phyloP scores from a whole-genome alignment of 2,797 vertebrate genomes.

The Caiman crocodilus region DNA sequence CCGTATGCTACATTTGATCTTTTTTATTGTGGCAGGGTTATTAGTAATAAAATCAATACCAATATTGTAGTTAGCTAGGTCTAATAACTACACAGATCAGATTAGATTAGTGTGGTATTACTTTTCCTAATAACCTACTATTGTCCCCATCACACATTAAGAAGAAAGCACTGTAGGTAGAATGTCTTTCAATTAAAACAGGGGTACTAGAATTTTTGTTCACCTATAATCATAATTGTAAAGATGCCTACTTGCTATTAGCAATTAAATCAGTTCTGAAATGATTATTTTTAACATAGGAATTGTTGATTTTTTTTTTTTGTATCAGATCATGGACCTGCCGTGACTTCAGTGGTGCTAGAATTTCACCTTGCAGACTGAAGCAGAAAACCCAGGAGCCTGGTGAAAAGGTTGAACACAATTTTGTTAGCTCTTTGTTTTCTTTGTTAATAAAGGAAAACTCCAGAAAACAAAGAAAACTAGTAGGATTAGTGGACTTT shows the following conservation, averaged over 20 bases:
- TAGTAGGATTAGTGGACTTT: background rate
- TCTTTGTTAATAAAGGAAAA: background rate
- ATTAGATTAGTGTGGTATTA: constrained; percentile 45
- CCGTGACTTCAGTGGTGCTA: background rate
- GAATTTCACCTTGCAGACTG: background rate
- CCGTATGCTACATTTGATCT: background rate
- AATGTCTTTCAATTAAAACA: constrained; percentile 60
- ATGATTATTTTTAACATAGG: background rate
- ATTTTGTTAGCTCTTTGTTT: background rate
- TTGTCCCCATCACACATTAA: background rate
- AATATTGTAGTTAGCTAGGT: constrained; percentile 34
- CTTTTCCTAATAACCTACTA: constrained; percentile 44
- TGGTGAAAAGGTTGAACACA: background rate
- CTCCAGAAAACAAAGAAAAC: background rate
- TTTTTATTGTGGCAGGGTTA: constrained; percentile 21
- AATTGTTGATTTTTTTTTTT: background rate
- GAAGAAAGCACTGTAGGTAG: background rate
- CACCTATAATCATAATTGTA: background rate
- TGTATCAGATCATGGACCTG: background rate
- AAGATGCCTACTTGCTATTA: background rate
- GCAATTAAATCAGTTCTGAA: constrained; percentile 28
- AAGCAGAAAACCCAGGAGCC: background rate
- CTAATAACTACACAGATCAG: constrained; percentile 47
- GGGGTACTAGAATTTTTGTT: background rate
- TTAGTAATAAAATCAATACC: constrained; percentile 72